Conservation (phyloP, 1,140 invertebrate species). For the Hycleus cichorii region DNA sequence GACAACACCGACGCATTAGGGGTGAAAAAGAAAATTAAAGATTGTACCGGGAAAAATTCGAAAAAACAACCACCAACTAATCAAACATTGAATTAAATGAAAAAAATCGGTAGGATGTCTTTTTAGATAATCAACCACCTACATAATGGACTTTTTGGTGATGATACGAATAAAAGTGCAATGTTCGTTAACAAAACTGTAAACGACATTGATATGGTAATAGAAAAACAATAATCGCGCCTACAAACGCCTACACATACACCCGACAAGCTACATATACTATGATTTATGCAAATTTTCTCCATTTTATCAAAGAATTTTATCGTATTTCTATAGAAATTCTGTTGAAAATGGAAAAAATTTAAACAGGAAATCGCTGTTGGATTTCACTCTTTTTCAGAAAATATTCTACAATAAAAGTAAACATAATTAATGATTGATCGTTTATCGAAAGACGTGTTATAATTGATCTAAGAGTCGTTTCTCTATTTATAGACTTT, state of each 20-base stretch:
- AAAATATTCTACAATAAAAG: too few relatives aligned
- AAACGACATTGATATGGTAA: conserved; percentile 9
- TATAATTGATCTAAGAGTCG: too few relatives aligned
- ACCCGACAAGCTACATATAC: neutral
- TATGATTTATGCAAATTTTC: neutral
- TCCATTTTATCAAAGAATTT: neutral
- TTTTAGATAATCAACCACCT: neutral
- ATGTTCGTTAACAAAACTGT: conserved; percentile 3
- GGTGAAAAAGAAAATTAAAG: conserved; percentile 6
- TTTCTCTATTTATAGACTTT: too few relatives aligned
- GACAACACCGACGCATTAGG: conserved; percentile 15
- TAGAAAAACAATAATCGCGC: neutral
- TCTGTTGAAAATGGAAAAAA: neutral
- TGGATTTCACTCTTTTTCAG: too few relatives aligned
- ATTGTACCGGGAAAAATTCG: conserved; percentile 1
- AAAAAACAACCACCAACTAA: neutral
- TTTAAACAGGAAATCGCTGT: neutral
- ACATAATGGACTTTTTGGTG: neutral
- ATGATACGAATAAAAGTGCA: conserved; percentile 1
- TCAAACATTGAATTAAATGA: neutral
- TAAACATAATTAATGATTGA: too few relatives aligned
- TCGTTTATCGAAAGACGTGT: too few relatives aligned
- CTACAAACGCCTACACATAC: conserved; percentile 6
- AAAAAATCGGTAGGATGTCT: neutral
- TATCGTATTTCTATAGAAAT: neutral